Evolutionary conservation across 1,140 invertebrate genomes (phyloP).

Genomic region (Lutraria rhynchaena): DNA sequence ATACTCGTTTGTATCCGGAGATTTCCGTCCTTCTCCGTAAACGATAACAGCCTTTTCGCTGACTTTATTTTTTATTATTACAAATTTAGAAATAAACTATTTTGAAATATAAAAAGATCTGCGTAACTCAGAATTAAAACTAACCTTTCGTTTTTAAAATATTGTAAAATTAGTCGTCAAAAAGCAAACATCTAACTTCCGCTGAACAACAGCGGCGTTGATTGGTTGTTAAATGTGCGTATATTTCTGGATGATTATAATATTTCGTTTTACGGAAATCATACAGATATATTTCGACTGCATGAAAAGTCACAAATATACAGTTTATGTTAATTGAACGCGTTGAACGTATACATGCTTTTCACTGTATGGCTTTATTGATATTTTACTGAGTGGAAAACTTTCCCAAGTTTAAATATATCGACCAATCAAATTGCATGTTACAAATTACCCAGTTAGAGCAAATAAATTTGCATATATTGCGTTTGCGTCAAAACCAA

Average conservation of each 20-base stretch:
- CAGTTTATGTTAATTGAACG: too few species aligned
- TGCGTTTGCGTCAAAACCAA: neutral
- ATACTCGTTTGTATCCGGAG: constrained; percentile 70
- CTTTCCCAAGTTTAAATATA: constrained; percentile 1
- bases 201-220: too few species aligned
- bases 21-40: constrained; percentile 68
- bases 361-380: neutral
- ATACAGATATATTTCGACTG: neutral
- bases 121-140: too few species aligned
- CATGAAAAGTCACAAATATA: too few species aligned
- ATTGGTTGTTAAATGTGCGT: neutral
- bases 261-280: neutral
- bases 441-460: neutral
- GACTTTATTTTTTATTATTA: too few species aligned
- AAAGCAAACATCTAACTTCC: too few species aligned
- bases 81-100: too few species aligned
- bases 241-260: neutral
- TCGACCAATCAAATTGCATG: constrained; percentile 7
- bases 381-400: constrained; percentile 17
- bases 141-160: too few species aligned
- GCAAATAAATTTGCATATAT: constrained; percentile 45
- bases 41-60: too few species aligned
- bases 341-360: neutral
- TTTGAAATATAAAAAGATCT: too few species aligned
- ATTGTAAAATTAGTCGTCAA: too few species aligned